These are phyloP conservation scores for Prunella fulvescens DNA, from an alignment of 2,113 vertebrate genomes.

Conservation along the genomic window DNA sequence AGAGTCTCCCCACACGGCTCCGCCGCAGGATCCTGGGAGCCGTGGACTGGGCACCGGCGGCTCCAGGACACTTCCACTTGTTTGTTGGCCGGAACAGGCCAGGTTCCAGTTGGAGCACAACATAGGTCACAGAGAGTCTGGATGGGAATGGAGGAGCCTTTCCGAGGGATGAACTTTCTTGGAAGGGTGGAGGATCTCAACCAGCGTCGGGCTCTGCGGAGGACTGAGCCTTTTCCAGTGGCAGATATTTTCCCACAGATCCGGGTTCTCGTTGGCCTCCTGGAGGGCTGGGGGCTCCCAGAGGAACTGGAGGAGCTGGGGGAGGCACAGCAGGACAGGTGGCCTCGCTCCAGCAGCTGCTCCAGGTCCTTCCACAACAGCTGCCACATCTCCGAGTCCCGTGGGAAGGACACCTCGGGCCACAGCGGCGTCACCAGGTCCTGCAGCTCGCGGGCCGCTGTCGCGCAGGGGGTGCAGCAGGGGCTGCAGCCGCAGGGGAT, in stretches of 20 bases:
- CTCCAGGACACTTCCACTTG: background rate
- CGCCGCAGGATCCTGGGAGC: fast-evolving
- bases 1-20: background rate
- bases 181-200: background rate
- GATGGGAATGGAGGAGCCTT: background rate
- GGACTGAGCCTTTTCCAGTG: background rate
- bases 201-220: background rate
- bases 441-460: background rate
- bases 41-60: background rate
- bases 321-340: background rate
- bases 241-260: fast-evolving
- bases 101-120: background rate
- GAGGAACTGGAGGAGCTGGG: background rate
- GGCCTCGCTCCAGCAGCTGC: background rate
- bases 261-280: fast-evolving
- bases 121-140: background rate
- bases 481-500: background rate
- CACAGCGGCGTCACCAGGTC: background rate
- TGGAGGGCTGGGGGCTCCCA: fast-evolving
- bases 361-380: background rate
- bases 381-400: background rate
- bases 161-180: background rate
- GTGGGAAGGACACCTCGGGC: background rate
- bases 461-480: background rate
- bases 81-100: background rate